Percentiles rank a stretch among this genome's conserved stretches.
phyloP scores from a whole-genome alignment of 35 echinoderm and acorn worm genomes.

The Lytechinus variegatus region DNA sequence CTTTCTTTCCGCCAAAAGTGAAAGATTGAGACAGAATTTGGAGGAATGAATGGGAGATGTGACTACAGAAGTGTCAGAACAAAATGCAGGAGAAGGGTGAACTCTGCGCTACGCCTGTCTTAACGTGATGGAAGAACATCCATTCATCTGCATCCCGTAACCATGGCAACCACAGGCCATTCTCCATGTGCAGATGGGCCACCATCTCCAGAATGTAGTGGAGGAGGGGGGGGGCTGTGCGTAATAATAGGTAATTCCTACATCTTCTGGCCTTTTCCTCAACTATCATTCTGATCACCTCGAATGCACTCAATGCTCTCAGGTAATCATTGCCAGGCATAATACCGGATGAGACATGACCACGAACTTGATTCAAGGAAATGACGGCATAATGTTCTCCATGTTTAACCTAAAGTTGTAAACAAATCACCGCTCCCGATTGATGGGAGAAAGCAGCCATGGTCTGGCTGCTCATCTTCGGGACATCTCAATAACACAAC shows the following conservation, averaged over 20 bases:
- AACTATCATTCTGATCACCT: neutral
- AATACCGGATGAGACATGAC: neutral
- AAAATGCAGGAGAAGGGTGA: neutral
- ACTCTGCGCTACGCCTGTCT: constrained; percentile 37
- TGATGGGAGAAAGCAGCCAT: neutral
- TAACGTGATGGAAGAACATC: constrained; percentile 26
- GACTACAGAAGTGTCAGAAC: neutral
- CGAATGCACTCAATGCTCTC: neutral
- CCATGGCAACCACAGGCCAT: constrained; percentile 19
- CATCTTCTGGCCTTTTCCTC: neutral
- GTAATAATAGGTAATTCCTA: neutral
- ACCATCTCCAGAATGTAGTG: neutral
- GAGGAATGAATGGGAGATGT: neutral
- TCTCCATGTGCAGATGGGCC: neutral
- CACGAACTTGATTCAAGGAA: neutral
- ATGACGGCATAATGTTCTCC: neutral
- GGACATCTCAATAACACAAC: neutral
- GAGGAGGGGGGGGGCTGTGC: neutral
- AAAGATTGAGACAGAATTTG: neutral
- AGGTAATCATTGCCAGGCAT: neutral
- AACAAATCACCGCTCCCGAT: neutral
- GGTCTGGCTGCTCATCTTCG: neutral
- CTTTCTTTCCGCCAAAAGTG: neutral
- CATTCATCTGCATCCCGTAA: constrained; percentile 31
- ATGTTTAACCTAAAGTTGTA: neutral